Conservation (phyloP, 2,797 vertebrate species). For the Limosa lapponica region DNA sequence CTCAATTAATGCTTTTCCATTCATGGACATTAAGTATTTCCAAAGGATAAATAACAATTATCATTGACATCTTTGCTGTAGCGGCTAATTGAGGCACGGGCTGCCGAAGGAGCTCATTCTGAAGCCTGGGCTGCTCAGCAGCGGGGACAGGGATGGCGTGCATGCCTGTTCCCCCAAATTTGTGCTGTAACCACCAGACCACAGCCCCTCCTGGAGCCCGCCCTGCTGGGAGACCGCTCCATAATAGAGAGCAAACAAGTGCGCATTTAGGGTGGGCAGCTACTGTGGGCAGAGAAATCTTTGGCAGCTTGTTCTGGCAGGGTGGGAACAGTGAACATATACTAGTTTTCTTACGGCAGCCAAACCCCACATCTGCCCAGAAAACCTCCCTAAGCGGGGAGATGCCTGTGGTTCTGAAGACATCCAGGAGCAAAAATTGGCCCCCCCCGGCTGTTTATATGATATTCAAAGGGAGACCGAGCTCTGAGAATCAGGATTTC, state of each 20-base stretch:
- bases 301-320: not conserved
- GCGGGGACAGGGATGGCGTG: not conserved
- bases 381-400: not conserved
- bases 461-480: not conserved
- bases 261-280: not conserved
- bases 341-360: not conserved
- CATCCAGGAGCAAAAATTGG: not conserved
- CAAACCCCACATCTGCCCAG: not conserved
- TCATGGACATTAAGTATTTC: not conserved
- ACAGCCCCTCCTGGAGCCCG: not conserved
- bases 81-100: rapidly evolving
- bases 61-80: not conserved
- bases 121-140: not conserved
- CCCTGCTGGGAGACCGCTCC: not conserved
- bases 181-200: not conserved
- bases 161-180: not conserved
- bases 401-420: not conserved
- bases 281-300: not conserved
- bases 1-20: not conserved
- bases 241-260: not conserved
- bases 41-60: not conserved
- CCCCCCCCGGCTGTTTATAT: not conserved
- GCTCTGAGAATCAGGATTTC: not conserved
- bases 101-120: not conserved
- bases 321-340: not conserved